Evolutionary conservation across 2,113 vertebrate species (phyloP).

Genomic region (Coregonus clupeaformis): DNA sequence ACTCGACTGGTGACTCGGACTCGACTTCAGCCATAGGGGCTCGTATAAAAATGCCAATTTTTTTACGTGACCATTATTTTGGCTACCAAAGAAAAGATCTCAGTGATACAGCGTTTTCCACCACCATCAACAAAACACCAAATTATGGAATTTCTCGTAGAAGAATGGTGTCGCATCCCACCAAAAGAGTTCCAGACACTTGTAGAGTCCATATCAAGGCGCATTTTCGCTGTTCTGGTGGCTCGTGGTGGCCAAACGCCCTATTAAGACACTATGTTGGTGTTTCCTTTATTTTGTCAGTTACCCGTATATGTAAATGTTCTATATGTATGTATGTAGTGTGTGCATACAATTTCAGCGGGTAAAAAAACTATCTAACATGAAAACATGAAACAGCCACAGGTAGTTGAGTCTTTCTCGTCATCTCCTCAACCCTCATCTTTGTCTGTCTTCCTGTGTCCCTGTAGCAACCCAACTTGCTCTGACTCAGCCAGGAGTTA

Average conservation of each 20-base stretch:
- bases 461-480: conserved; percentile 19
- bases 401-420: conserved; percentile 47
- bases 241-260: no score
- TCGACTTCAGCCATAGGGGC: conserved; percentile 50
- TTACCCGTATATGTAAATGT: neutral
- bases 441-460: conserved; percentile 13
- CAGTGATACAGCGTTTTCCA: no score
- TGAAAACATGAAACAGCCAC: conserved; percentile 44
- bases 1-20: no score
- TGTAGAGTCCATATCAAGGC: no score
- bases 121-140: no score
- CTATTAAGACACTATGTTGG: no score
- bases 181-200: no score
- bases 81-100: no score
- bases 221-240: no score
- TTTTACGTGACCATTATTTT: no score
- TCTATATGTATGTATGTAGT: no score
- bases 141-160: conserved; percentile 7
- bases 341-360: conserved; percentile 16
- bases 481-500: conserved; percentile 27
- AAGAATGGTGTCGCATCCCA: neutral
- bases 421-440: conserved; percentile 13
- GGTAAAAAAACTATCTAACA: conserved; percentile 24
- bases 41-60: no score
- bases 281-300: neutral